These are phyloP conservation scores for Eurytoma californica DNA, from an alignment of 2,888 invertebrate genomes.

Conservation along the genomic window DNA sequence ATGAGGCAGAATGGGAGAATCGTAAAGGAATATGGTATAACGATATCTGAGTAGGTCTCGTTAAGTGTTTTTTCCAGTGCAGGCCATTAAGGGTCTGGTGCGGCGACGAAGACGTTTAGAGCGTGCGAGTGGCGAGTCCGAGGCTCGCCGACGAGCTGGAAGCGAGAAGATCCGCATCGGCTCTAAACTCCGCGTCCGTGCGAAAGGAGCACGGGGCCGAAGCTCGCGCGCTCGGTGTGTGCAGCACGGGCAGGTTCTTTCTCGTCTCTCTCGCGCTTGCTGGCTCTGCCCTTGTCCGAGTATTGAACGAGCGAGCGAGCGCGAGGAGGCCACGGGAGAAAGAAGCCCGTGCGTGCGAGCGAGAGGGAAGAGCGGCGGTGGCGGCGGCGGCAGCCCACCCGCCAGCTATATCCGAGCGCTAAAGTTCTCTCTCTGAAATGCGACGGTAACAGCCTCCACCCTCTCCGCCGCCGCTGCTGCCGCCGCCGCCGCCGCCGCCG, in stretches of 20 bases:
- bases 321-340: constrained; percentile 13
- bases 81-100: too few relatives aligned
- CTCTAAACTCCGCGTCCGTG: too few relatives aligned
- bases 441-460: constrained; percentile 67
- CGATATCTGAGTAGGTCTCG: too few relatives aligned
- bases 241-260: constrained; percentile 19
- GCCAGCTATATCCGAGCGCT: constrained; percentile 65
- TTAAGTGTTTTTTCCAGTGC: too few relatives aligned
- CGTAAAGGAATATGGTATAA: too few relatives aligned
- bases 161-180: too few relatives aligned
- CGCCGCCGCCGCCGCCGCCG: constrained; percentile 25
- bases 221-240: constrained; percentile 2
- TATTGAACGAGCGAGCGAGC: constrained; percentile 70
- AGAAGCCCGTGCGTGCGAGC: constrained; percentile 57
- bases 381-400: constrained; percentile 60
- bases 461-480: constrained; percentile 22
- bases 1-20: too few relatives aligned
- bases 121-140: too few relatives aligned
- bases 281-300: constrained; percentile 64
- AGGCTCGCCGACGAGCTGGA: too few relatives aligned
- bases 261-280: constrained; percentile 47
- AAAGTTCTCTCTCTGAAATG: constrained; percentile 70
- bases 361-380: constrained; percentile 53
- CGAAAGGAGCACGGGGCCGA: constrained; percentile 63
- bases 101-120: too few relatives aligned